A percentile compares a stretch with the other conserved stretches of the same genome.
Evolutionary conservation across 2,797 vertebrate species (phyloP).

Genomic region (Kryptolebias ocellatus): DNA sequence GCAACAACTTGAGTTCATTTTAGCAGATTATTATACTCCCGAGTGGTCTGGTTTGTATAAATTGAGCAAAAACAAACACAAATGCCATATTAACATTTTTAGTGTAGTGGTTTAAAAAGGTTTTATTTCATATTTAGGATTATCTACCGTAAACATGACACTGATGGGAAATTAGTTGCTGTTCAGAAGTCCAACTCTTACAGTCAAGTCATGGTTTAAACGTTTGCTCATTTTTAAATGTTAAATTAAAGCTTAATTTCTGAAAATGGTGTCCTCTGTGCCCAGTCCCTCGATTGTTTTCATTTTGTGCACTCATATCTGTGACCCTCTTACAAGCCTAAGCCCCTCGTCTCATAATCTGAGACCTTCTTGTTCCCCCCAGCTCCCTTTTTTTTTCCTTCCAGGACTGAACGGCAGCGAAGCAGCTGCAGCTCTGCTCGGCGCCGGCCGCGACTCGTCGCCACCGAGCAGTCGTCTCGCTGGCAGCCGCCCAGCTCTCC

Average conservation of each 20-base stretch:
- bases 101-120: too few relatives aligned
- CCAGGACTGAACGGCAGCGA: constrained; percentile 9
- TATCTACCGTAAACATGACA: too few relatives aligned
- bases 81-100: too few relatives aligned
- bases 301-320: background rate
- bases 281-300: background rate
- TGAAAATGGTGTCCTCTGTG: constrained; percentile 48
- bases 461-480: constrained; percentile 48
- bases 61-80: too few relatives aligned
- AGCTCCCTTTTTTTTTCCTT: constrained; percentile 5
- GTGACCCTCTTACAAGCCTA: background rate
- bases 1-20: too few relatives aligned
- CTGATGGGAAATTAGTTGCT: too few relatives aligned
- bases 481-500: constrained; percentile 61
- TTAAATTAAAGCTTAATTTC: background rate
- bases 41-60: too few relatives aligned
- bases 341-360: constrained; percentile 13
- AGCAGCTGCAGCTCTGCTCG: constrained; percentile 49
- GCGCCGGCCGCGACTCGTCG: constrained; percentile 19
- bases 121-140: too few relatives aligned
- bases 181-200: too few relatives aligned
- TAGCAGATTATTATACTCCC: too few relatives aligned
- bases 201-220: background rate
- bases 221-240: constrained; percentile 44
- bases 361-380: constrained; percentile 29